Base-by-base conservation (phyloP, 2,797 vertebrate species). In the Eleutherodactylus coqui region DNA sequence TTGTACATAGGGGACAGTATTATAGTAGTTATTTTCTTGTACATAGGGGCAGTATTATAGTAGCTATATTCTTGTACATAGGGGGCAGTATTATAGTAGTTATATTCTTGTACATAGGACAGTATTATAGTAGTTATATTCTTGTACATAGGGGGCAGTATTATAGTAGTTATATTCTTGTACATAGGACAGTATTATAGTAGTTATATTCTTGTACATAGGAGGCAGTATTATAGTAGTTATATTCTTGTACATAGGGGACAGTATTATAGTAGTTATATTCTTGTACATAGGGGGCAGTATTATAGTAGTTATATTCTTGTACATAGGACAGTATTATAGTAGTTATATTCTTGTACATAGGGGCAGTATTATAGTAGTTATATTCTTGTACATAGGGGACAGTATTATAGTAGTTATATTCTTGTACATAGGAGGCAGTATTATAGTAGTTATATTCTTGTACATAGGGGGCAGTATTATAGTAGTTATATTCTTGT, bases 351-450 rank as follows among this genome's bases (percentile, higher is more conserved):
- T 58, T n/a, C 53, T 58, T 58, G 53, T 58, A 58, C 9, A 58
- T 58, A 58, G n/a, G 53, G 53, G 24, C 21, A 58, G 53, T 58
- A 58, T 58, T n/a, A n/a, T n/a, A 58, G 24, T 58, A 58, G 53
- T 58, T 58, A 58, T 58, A 58, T 58, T 58, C 53, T 58, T 58
- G n/a, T n/a, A n/a, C n/a, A n/a, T n/a, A n/a, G n/a, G n/a, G n/a
- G n/a, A n/a, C n/a, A n/a, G 64, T 69, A 69, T 69, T 69, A 69
- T 69, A 69, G 64, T 69, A 69, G 32, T 69, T 69, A 69, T 69
- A 69, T 69, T 69, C 64, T 19, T 69, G 34, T 69, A 38, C 10
- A 69, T 38, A 69, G 32, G 34, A 10, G 58, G 60, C 29, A 32
- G 62, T 64, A 64, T 64, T 64, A 64, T 64, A 34, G 62, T 64